These are phyloP conservation scores for Pasiphila rectangulata DNA, from an alignment of 2,888 invertebrate species.

Conservation along the genomic window DNA sequence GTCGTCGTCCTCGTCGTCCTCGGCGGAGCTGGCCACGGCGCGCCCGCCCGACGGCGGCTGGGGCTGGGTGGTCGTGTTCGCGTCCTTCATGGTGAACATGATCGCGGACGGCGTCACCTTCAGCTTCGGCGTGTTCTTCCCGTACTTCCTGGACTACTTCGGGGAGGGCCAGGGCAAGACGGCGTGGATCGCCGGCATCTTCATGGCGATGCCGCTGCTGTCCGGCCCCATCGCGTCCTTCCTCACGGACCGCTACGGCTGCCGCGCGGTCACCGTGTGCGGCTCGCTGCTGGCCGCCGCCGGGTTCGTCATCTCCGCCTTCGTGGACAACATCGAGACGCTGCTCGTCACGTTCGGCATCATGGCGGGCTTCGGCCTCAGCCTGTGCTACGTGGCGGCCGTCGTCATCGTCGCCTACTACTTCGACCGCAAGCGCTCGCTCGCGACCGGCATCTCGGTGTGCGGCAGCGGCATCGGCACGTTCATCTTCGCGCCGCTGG, in stretches of 20 bases:
- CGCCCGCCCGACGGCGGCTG: constrained; percentile 93
- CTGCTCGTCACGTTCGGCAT: constrained; percentile 91
- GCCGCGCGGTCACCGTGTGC: constrained; percentile 87
- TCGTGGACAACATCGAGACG: constrained; percentile 87
- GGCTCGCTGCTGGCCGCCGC: constrained; percentile 87
- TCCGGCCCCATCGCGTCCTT: constrained; percentile 93
- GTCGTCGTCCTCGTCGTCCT: constrained; percentile 71
- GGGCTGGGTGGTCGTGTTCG: constrained; percentile 96
- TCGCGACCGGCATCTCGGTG: constrained; percentile 92
- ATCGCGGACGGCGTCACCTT: constrained; percentile 96
- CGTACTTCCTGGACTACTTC: constrained; percentile 92
- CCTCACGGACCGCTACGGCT: constrained; percentile 91
- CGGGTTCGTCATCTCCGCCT: constrained; percentile 89
- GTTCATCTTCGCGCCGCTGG: constrained; percentile 91
- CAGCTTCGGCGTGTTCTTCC: constrained; percentile 94
- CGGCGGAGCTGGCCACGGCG: constrained; percentile 83
- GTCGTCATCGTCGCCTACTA: constrained; percentile 95
- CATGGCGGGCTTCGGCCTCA: constrained; percentile 91
- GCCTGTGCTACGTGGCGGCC: constrained; percentile 93
- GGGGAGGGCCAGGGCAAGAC: constrained; percentile 92
- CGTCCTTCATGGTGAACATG: constrained; percentile 93
- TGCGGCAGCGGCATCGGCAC: constrained; percentile 95
- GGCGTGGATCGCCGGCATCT: constrained; percentile 93
- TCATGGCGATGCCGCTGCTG: constrained; percentile 94
- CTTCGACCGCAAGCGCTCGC: constrained; percentile 90